phyloP scores from a whole-genome alignment of 2,888 invertebrate species.

The Drosophila niveifrons region DNA sequence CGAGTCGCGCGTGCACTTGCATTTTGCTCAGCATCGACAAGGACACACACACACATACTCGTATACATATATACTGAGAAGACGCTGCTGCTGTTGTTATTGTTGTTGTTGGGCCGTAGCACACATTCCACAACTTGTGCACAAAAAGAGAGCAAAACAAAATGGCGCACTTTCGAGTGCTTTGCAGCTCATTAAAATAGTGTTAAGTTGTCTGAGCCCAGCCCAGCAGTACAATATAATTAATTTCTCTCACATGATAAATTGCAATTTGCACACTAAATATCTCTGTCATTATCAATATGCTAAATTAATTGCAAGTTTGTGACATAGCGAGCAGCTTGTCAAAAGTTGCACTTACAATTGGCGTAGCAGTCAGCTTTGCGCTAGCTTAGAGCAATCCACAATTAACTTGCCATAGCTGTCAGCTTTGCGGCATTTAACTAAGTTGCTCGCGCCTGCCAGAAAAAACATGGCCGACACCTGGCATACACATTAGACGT shows the following conservation, averaged over 20 bases:
- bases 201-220: slow-evolving; percentile 54
- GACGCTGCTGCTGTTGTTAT: not conserved
- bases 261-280: not conserved
- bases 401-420: not conserved
- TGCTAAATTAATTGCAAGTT: too few species aligned
- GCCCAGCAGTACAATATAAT: not conserved
- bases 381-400: not conserved
- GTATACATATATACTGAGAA: slow-evolving; percentile 10
- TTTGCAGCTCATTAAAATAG: slow-evolving; percentile 72
- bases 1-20: slow-evolving; percentile 72
- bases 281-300: not conserved
- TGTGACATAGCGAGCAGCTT: too few species aligned
- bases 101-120: slow-evolving; percentile 5
- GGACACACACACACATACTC: slow-evolving; percentile 54
- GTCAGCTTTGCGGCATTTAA: not conserved
- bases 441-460: not conserved
- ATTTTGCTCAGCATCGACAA: slow-evolving; percentile 67
- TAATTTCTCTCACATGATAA: not conserved
- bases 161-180: slow-evolving; percentile 31
- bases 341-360: too few species aligned
- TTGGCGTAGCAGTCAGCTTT: not conserved
- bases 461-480: not conserved
- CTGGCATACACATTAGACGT: not conserved
- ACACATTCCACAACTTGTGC: slow-evolving; percentile 33
- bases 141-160: slow-evolving; percentile 25